Percentiles rank a stretch among this genome's conserved stretches.
phyloP scores from a whole-genome alignment of 2,113 vertebrate genomes.

The Globicephala melas region DNA sequence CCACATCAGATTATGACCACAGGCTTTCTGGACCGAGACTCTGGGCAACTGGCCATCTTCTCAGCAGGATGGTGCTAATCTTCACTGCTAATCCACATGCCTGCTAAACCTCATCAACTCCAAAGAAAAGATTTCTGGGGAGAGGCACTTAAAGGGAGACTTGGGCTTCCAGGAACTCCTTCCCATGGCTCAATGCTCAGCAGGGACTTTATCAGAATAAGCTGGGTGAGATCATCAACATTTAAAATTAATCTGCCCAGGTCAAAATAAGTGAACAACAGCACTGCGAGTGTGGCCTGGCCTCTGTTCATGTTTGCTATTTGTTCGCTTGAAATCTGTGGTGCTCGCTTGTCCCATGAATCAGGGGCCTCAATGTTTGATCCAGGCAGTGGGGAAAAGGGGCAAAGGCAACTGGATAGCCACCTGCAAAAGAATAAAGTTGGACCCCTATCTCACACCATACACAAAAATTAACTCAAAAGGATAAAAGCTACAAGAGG shows the following conservation, averaged over 20 bases:
- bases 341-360: background rate
- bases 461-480: background rate
- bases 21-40: slow-evolving; percentile 10
- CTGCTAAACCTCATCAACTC: slow-evolving; percentile 50
- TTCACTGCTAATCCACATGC: slow-evolving; percentile 48
- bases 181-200: background rate
- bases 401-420: background rate
- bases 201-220: slow-evolving; percentile 33
- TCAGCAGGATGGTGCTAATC: slow-evolving; percentile 31
- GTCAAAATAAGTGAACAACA: background rate
- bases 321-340: background rate
- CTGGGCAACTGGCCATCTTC: slow-evolving; percentile 54
- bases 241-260: slow-evolving; percentile 21
- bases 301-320: background rate
- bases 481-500: background rate
- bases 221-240: slow-evolving; percentile 28
- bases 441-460: background rate
- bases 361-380: background rate
- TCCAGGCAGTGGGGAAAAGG: background rate
- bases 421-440: background rate
- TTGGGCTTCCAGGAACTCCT: slow-evolving; percentile 42
- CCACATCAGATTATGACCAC: slow-evolving; percentile 49
- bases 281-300: background rate
- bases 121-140: slow-evolving; percentile 57
- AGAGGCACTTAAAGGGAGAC: slow-evolving; percentile 40